Evolutionary conservation across 2,888 invertebrate genomes (phyloP).

Genomic region (Ametastegia equiseti): DNA sequence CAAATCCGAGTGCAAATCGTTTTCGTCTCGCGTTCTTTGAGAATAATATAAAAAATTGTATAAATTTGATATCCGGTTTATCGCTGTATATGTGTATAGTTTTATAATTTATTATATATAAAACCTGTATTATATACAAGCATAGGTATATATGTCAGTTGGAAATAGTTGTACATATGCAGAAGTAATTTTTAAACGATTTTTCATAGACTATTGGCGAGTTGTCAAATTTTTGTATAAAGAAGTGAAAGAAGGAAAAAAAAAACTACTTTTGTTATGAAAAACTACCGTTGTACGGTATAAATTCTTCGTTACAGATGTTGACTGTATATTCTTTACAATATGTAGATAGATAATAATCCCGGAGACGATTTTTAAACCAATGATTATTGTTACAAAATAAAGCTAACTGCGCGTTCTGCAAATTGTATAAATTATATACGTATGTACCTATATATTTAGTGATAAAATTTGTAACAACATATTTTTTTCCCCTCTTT

Average conservation of each 20-base stretch:
- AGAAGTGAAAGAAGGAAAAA: background rate
- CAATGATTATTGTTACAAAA: background rate
- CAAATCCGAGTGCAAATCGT: too few relatives aligned
- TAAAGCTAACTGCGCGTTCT: background rate
- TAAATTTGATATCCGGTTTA: too few relatives aligned
- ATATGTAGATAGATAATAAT: background rate
- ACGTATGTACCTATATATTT: background rate
- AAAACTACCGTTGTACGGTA: background rate
- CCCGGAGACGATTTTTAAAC: background rate
- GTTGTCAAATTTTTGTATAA: background rate
- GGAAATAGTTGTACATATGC: too few relatives aligned
- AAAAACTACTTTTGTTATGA: background rate
- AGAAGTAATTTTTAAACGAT: too few relatives aligned
- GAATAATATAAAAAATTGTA: too few relatives aligned
- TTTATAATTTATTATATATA: too few relatives aligned
- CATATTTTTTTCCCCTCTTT: background rate
- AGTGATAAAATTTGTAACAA: constrained; percentile 20
- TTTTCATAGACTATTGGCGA: background rate
- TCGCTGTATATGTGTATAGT: too few relatives aligned
- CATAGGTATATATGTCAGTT: too few relatives aligned
- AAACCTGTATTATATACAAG: too few relatives aligned
- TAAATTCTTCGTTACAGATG: too few relatives aligned
- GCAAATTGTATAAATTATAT: background rate
- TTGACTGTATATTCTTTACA: background rate
- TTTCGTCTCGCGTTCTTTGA: too few relatives aligned